Conservation (phyloP, 2,113 vertebrate genomes). For the Mirounga angustirostris region DNA sequence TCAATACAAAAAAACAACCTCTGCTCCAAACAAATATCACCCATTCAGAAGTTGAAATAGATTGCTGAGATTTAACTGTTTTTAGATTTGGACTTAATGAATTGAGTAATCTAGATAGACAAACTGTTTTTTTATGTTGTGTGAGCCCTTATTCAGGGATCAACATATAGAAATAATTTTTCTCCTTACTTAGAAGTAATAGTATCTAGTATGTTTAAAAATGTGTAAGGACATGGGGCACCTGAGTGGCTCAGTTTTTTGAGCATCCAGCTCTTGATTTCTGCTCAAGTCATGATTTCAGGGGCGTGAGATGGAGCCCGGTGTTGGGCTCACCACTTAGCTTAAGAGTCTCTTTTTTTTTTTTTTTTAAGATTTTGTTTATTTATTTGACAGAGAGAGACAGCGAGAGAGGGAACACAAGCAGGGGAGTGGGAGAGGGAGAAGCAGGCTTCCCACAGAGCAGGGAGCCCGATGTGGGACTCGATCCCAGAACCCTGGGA, state of each 20-base stretch:
- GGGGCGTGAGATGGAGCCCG: neutral
- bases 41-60: neutral
- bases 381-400: too few species aligned
- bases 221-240: neutral
- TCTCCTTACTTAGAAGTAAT: neutral
- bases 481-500: too few species aligned
- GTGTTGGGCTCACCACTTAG: neutral
- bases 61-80: neutral
- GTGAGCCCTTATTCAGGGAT: neutral
- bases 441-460: too few species aligned
- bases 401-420: too few species aligned
- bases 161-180: constrained; percentile 28
- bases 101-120: neutral
- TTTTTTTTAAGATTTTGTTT: too few species aligned
- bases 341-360: neutral
- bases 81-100: neutral
- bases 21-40: neutral
- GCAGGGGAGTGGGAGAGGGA: too few species aligned
- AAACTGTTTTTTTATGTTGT: neutral
- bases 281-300: neutral
- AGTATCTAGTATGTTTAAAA: neutral
- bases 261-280: neutral
- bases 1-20: neutral
- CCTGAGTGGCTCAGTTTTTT: neutral
- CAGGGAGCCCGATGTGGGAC: too few species aligned